Base-by-base conservation (phyloP, 2,888 invertebrate species). In the Drosophila percnosoma region DNA sequence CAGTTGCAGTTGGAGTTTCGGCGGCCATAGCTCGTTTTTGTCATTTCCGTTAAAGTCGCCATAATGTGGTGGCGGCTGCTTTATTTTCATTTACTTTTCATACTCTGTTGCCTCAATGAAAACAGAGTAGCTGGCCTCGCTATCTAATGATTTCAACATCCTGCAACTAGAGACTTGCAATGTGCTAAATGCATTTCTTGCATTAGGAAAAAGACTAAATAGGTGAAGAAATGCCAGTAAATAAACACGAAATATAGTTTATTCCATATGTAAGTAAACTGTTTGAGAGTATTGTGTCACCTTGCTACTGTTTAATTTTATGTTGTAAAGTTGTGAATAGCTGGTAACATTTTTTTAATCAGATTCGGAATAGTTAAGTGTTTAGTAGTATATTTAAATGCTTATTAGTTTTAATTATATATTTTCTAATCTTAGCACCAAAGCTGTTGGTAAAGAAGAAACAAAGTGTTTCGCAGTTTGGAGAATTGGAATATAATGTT, bases 31-130 rank as follows among this genome's bases (percentile, higher is more conserved):
- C 73, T 78, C 65, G 68, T 75, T 77, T 72, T 73, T 78, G 69
- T 77, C 83, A 78, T 71, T 85, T 83, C 86, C 86, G 86, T 38
- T 66, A 52, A 74, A 79, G 80, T 74, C 69, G 68, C 65, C 53
- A 57, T 21, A 52, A 40, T 60, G 49, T 59, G 54, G 34, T 31
- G 29, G 49, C 52, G 61, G 52, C 40, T 40, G 48, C 31, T 36
- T 52, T 49, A 52, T 63, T 45, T 61, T 62, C 24, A 40, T 55
- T 34, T 34, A 15, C 21, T 61, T 45, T 24, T 40, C 24, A 5
- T 58, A 24, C 48, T 31, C 38, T 64, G 21, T 53, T 21, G 7
- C 18, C 6, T 0, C n/a, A 29, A 6, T 4, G 34, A 1, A 10
- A 29, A 51, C 8, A 8, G 51, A 27, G 65, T 27, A 4, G 29